Evolutionary conservation across 2,797 vertebrate genomes (phyloP).

Genomic region (Coreius guichenoti): DNA sequence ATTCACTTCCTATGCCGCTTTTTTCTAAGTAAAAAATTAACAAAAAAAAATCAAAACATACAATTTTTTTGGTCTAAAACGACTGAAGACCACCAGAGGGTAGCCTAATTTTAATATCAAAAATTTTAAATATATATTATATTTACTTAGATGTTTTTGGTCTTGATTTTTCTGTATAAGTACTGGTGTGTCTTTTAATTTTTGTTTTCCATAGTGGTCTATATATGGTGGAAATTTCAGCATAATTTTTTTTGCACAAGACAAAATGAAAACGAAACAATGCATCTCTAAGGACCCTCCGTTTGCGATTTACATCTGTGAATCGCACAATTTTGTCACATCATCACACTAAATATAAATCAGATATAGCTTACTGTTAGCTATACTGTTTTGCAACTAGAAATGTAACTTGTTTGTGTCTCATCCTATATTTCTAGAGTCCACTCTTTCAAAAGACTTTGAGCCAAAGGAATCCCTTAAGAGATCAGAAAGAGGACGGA

Average conservation of each 20-base stretch:
- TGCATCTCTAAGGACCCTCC: background rate
- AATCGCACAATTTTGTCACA: background rate
- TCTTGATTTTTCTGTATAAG: background rate
- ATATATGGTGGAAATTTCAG: background rate
- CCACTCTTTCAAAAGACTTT: constrained; percentile 60
- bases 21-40: too few relatives aligned
- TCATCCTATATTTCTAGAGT: constrained; percentile 46
- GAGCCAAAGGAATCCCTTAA: constrained; percentile 74
- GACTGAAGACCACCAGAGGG: background rate
- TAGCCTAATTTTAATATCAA: too few relatives aligned
- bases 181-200: background rate
- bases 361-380: background rate
- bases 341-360: background rate
- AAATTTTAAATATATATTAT: background rate
- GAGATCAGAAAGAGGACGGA: constrained; percentile 73
- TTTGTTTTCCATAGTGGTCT: background rate
- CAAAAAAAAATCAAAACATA: background rate
- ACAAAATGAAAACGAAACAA: background rate
- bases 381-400: background rate
- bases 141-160: background rate
- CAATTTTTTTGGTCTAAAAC: background rate
- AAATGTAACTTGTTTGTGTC: background rate
- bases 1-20: background rate
- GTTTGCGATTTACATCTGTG: background rate
- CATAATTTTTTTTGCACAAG: background rate